Conservation (phyloP, 2,113 vertebrate genomes). For the Leptodactylus fuscus region DNA sequence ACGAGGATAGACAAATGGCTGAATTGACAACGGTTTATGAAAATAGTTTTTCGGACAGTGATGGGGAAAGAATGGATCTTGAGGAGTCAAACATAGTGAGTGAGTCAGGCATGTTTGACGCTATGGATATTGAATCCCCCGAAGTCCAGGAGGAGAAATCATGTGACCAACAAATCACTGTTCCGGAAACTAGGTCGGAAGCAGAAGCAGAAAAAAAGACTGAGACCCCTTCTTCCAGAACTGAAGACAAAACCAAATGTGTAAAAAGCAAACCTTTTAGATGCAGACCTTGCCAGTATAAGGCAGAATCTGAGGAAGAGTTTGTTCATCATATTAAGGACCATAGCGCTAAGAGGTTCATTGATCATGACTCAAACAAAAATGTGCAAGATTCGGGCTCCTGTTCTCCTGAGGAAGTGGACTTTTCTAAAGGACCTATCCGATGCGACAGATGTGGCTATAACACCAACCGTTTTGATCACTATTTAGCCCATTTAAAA, state of each 20-base stretch:
- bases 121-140: slow-evolving; percentile 64
- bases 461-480: slow-evolving; percentile 97
- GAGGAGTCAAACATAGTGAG: slow-evolving; percentile 69
- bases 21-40: slow-evolving; percentile 90
- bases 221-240: slow-evolving; percentile 58
- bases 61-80: slow-evolving; percentile 81
- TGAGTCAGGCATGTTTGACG: slow-evolving; percentile 63
- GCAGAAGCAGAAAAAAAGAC: slow-evolving; percentile 66
- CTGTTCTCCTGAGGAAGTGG: slow-evolving; percentile 72
- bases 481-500: slow-evolving; percentile 95
- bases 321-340: slow-evolving; percentile 92
- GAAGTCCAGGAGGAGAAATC: slow-evolving; percentile 61
- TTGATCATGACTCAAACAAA: slow-evolving; percentile 84
- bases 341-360: slow-evolving; percentile 90
- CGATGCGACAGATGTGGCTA: slow-evolving; percentile 95
- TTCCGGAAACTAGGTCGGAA: background rate
- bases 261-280: slow-evolving; percentile 91
- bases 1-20: slow-evolving; percentile 93
- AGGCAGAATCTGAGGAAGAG: slow-evolving; percentile 87
- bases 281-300: slow-evolving; percentile 94
- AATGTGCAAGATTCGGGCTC: slow-evolving; percentile 74
- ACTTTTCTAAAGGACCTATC: slow-evolving; percentile 90
- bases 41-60: slow-evolving; percentile 88
- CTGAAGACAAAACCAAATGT: slow-evolving; percentile 74
- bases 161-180: slow-evolving; percentile 4